Evolutionary conservation across 2,888 invertebrate genomes (phyloP), one percentile per base, ranked within the genome.

Genomic region (Parnassius orleans): DNA sequence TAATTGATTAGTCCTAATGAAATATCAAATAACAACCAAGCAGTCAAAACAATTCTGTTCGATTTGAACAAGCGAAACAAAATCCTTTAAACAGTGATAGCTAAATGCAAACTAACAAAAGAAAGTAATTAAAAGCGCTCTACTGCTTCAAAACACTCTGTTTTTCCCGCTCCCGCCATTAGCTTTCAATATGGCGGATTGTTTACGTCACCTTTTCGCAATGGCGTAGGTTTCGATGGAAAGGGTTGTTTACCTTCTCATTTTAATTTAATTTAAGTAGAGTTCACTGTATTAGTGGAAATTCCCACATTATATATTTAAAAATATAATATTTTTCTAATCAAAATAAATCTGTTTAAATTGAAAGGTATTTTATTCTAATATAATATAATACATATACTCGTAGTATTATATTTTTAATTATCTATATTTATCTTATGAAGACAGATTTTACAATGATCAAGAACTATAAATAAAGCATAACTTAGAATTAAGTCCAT

Each of bases 121-220:
- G 66, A 61, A 65, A 61, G 66, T 69, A 69, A 68, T 69, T 69
- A 48, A 69, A 66, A 65, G 51, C 56, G 60, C 61, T 57, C 66
- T 69, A 68, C 66, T 66, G 65, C 64, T 55, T 66, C 63, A 64
- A 66, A 68, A 68, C 66, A 65, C 66, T 66, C 61, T 64, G 64
- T 66, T 65, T 68, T 66, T 65, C 57, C 57, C 64, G 58, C 60
- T 48, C 42, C 51, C 57, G 50, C 57, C 57, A 57, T 57, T 57
- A 57, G 57, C 57, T 51, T 57, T 57, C 64, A 67, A 68, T 65
- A 68, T 66, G 66, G 65, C 68, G 65, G 65, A 61, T 65, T 75
- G 76, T 77, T 77, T 74, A 68, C 75, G 65, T 68, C 72, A 69
- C 65, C 57, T 65, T 69, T 68, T 64, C 69, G 71, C 71, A 68